Evolutionary conservation across 2,888 invertebrate genomes (phyloP).

Genomic region (Meteorus cinctellus): DNA sequence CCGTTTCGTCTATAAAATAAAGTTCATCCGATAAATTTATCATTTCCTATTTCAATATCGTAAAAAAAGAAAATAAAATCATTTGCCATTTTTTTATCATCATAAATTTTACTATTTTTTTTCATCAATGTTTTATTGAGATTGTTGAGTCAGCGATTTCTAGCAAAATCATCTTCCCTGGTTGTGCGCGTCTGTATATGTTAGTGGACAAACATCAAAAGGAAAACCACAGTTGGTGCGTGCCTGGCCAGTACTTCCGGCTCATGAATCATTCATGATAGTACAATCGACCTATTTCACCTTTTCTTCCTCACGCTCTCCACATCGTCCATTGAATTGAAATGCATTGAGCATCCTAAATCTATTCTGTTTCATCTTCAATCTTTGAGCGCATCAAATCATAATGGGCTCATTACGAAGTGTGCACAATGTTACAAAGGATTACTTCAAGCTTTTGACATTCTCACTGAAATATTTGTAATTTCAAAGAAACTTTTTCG

Average conservation of each 20-base stretch:
- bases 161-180: neutral
- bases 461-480: too few relatives aligned
- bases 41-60: neutral
- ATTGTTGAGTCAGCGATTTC: neutral
- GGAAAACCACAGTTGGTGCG: constrained; percentile 26
- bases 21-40: neutral
- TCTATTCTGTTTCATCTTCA: neutral
- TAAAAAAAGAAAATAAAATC: neutral
- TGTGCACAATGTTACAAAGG: neutral
- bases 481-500: too few relatives aligned
- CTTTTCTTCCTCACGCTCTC: neutral
- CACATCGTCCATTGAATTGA: neutral
- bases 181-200: neutral
- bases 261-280: constrained; percentile 22
- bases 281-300: neutral
- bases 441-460: neutral
- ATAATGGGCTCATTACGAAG: neutral
- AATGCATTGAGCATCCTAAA: neutral
- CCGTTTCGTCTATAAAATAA: neutral
- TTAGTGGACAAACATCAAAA: constrained; percentile 43
- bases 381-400: neutral
- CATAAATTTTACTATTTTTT: neutral
- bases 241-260: constrained; percentile 14
- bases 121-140: neutral
- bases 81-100: neutral